These are phyloP conservation scores for Argyrosomus regius DNA, from an alignment of 2,797 vertebrate genomes.

Conservation along the genomic window DNA sequence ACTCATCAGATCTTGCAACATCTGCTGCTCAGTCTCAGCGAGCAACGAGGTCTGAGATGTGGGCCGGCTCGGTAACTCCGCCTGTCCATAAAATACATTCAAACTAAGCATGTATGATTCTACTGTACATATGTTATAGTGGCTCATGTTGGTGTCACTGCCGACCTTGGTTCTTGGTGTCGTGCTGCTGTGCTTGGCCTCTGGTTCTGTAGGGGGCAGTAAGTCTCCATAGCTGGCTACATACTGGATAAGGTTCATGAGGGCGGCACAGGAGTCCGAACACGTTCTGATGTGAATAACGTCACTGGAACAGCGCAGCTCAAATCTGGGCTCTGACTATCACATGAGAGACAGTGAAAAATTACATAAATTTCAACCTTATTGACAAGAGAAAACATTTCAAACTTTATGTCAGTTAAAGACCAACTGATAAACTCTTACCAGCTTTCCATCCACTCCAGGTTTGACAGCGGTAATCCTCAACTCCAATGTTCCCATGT, in stretches of 20 bases:
- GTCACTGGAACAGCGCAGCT: constrained; percentile 97
- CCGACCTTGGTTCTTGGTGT: constrained; percentile 90
- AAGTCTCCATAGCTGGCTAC: constrained; percentile 97
- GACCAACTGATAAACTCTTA: constrained; percentile 69
- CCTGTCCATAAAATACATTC: constrained; percentile 75
- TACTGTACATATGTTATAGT: background rate
- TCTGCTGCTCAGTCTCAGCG: constrained; percentile 94
- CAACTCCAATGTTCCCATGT: constrained; percentile 96
- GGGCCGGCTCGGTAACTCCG: constrained; percentile 81
- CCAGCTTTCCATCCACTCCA: constrained; percentile 89
- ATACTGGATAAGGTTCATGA: constrained; percentile 99
- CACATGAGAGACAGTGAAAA: constrained; percentile 9
- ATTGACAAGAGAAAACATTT: background rate
- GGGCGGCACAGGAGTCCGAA: constrained; percentile 95
- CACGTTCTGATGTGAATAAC: constrained; percentile 95
- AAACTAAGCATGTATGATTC: constrained; percentile 3
- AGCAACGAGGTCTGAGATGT: constrained; percentile 87
- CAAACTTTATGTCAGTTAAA: background rate
- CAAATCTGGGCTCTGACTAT: constrained; percentile 92
- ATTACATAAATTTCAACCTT: background rate
- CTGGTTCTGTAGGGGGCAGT: constrained; percentile 85
- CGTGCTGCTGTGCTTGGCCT: constrained; percentile 81
- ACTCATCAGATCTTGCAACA: constrained; percentile 96
- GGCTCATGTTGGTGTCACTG: background rate
- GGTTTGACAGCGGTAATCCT: constrained; percentile 94